phyloP scores from a whole-genome alignment of 2,888 invertebrate species.

The Lasioglossum oenotherae region DNA sequence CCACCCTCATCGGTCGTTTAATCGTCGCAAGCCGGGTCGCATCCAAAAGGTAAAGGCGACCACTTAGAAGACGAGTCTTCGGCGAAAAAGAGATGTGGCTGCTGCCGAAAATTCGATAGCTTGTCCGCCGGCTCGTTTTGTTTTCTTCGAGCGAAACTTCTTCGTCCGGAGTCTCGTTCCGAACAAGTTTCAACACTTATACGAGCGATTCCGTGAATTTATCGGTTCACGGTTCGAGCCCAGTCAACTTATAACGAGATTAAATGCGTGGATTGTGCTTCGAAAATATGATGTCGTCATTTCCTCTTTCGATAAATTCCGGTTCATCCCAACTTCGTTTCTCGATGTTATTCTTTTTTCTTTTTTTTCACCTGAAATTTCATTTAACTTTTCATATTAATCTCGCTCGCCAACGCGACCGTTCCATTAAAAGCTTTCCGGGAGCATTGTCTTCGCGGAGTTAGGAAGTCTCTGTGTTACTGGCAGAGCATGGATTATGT shows the following conservation, averaged over 20 bases:
- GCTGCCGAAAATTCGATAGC: slow-evolving; percentile 20
- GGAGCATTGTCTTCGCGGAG: not conserved
- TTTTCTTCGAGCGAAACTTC: slow-evolving; percentile 13
- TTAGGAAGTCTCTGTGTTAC: slow-evolving; percentile 1
- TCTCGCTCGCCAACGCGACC: not conserved
- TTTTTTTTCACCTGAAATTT: not conserved
- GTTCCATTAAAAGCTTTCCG: not conserved
- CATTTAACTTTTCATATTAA: slow-evolving; percentile 3
- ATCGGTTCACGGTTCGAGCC: not conserved
- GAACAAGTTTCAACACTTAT: not conserved
- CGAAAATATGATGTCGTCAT: slow-evolving; percentile 3
- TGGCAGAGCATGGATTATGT: not conserved
- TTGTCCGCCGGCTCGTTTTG: not conserved
- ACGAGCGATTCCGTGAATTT: not conserved
- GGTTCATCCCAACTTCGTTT: not conserved
- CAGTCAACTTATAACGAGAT: slow-evolving; percentile 15
- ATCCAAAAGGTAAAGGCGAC: slow-evolving; percentile 25
- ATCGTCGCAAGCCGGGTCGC: slow-evolving; percentile 42
- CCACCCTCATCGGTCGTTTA: slow-evolving; percentile 37
- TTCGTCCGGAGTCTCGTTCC: not conserved
- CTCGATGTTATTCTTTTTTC: not conserved
- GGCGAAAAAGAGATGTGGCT: not conserved
- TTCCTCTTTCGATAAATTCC: not conserved
- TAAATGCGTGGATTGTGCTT: not conserved
- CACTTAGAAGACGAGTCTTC: slow-evolving; percentile 25